Conservation (phyloP, 2,888 invertebrate genomes). For the Keiferia lycopersicella region DNA sequence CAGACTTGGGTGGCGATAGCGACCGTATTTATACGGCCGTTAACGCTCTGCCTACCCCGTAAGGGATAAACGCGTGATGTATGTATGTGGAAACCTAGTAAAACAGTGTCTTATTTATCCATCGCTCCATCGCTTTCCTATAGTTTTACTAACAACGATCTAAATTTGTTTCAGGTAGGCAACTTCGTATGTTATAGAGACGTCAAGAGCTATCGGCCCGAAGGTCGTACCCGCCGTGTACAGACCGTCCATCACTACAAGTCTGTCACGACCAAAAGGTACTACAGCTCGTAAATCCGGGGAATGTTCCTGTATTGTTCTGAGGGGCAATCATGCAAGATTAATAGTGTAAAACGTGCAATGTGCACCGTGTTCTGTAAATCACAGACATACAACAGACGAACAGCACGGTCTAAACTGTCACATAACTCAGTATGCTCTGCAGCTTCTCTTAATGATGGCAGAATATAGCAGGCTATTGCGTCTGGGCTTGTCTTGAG, state of each 20-base stretch:
- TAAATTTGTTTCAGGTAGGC: neutral
- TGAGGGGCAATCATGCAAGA: slow-evolving; percentile 42
- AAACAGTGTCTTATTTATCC: too few relatives aligned
- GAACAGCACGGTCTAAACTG: neutral
- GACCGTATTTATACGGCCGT: too few relatives aligned
- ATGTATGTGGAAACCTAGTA: too few relatives aligned
- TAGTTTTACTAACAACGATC: neutral
- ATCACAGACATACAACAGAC: slow-evolving; percentile 34
- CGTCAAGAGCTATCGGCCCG: neutral
- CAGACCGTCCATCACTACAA: neutral
- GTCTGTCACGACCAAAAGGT: slow-evolving; percentile 18
- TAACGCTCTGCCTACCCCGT: too few relatives aligned
- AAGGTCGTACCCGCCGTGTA: neutral
- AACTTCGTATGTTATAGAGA: neutral
- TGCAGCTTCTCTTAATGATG: neutral
- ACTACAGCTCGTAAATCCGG: slow-evolving; percentile 18
- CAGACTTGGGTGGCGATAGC: too few relatives aligned
- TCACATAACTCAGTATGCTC: neutral
- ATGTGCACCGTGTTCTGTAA: slow-evolving; percentile 34
- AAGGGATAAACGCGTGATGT: too few relatives aligned
- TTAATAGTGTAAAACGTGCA: slow-evolving; percentile 44
- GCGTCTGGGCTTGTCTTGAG: neutral
- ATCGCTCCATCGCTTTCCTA: too few relatives aligned
- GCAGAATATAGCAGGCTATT: neutral
- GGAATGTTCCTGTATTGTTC: slow-evolving; percentile 34